Conservation (phyloP, 2,797 vertebrate genomes). For the Limosa lapponica region DNA sequence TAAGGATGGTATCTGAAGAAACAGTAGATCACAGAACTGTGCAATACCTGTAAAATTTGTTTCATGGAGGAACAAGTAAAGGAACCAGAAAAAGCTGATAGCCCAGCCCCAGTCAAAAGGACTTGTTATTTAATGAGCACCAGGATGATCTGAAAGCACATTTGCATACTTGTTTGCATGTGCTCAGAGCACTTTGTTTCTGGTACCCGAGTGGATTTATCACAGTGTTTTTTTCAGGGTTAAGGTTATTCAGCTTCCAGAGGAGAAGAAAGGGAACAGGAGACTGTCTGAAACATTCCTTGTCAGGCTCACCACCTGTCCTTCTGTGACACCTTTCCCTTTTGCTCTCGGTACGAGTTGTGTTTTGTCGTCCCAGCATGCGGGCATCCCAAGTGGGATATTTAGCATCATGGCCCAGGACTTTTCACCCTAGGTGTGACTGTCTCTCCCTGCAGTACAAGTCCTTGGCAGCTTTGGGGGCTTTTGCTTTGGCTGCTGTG, state of each 20-base stretch:
- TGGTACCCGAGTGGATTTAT: neutral
- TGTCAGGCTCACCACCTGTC: neutral
- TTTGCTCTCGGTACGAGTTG: neutral
- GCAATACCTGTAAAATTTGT: neutral
- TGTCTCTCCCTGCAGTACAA: fast-evolving
- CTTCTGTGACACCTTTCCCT: neutral
- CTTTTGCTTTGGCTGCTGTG: neutral
- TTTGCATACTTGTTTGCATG: neutral
- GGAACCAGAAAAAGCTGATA: neutral
- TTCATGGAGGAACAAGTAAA: neutral
- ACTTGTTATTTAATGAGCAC: neutral
- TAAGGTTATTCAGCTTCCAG: neutral
- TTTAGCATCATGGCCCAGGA: fast-evolving
- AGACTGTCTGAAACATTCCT: neutral
- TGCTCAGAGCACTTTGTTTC: neutral
- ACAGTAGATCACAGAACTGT: neutral
- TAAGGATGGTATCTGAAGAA: neutral
- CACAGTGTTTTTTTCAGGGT: fast-evolving
- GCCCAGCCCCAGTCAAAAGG: neutral
- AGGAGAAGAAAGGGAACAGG: neutral
- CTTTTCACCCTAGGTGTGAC: fast-evolving
- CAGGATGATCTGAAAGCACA: neutral
- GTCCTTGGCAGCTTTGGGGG: neutral
- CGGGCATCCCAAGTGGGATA: neutral
- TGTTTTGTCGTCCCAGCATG: neutral